Percentiles rank a stretch among this genome's conserved stretches.
Evolutionary conservation across 2,797 vertebrate species (phyloP).

Genomic region (Muraenolepis orangiensis): DNA sequence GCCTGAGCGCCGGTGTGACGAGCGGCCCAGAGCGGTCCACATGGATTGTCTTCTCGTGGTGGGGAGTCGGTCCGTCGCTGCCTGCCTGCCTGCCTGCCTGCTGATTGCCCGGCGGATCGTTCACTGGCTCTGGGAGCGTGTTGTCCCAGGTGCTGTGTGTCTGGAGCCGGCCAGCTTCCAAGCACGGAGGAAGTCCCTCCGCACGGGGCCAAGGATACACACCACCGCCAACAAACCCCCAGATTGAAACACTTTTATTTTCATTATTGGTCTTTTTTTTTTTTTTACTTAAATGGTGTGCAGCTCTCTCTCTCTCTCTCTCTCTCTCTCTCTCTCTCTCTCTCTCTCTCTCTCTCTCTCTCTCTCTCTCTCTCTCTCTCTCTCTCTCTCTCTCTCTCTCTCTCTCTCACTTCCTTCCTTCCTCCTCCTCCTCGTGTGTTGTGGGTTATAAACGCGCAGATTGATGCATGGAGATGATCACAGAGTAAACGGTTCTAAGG

Average conservation of each 20-base stretch:
- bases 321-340: conserved; percentile 10
- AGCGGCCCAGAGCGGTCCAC: conserved; percentile 46
- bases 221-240: conserved; percentile 64
- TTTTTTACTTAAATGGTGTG: no score
- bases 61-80: no score
- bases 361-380: conserved; percentile 43
- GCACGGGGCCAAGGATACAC: conserved; percentile 55
- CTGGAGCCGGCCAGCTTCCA: conserved; percentile 70
- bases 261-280: conserved; percentile 33
- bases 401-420: background rate
- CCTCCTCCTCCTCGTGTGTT: conserved; percentile 62
- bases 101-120: conserved; percentile 69
- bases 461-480: conserved; percentile 63
- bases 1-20: conserved; percentile 33
- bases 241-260: conserved; percentile 72
- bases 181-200: conserved; percentile 76
- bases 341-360: conserved; percentile 47
- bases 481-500: conserved; percentile 32
- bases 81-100: no score
- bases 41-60: conserved; percentile 67
- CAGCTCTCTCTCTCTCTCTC: conserved; percentile 47
- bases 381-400: conserved; percentile 49
- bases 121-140: conserved; percentile 67
- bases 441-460: conserved; percentile 65
- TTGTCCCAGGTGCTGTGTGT: conserved; percentile 81